These are phyloP conservation scores for Drosophila incognita DNA, from an alignment of 2,888 invertebrate genomes.

Conservation along the genomic window DNA sequence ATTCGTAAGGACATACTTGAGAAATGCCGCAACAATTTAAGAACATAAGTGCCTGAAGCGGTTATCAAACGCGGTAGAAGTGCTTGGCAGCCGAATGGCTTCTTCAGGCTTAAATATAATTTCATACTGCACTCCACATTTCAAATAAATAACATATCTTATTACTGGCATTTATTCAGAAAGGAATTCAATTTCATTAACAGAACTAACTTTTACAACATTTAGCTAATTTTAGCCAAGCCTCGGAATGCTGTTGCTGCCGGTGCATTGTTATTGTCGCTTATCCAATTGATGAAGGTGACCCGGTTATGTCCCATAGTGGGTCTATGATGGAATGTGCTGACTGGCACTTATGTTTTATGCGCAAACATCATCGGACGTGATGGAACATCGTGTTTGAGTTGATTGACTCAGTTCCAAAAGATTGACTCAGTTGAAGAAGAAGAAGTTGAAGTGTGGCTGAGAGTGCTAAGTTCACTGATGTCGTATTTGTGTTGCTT, in stretches of 20 bases:
- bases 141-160: neutral
- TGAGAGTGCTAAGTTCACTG: neutral
- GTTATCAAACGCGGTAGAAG: neutral
- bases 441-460: too few relatives aligned
- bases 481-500: neutral
- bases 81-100: neutral
- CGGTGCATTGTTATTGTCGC: neutral
- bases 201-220: neutral
- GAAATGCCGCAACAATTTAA: constrained; percentile 92
- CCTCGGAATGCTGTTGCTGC: neutral
- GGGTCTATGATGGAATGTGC: neutral
- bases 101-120: neutral
- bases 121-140: neutral
- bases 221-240: neutral
- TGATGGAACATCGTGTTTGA: neutral
- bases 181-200: neutral
- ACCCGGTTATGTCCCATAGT: neutral
- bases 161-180: neutral
- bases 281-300: neutral
- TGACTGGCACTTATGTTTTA: neutral
- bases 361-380: neutral
- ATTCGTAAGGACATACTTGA: constrained; percentile 97
- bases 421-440: neutral
- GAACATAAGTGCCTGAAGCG: constrained; percentile 86
- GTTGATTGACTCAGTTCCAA: neutral